A percentile compares a stretch with the other conserved stretches of the same genome.
Evolutionary conservation across 2,888 invertebrate species (phyloP).

Genomic region (Megastigmus dorsalis): DNA sequence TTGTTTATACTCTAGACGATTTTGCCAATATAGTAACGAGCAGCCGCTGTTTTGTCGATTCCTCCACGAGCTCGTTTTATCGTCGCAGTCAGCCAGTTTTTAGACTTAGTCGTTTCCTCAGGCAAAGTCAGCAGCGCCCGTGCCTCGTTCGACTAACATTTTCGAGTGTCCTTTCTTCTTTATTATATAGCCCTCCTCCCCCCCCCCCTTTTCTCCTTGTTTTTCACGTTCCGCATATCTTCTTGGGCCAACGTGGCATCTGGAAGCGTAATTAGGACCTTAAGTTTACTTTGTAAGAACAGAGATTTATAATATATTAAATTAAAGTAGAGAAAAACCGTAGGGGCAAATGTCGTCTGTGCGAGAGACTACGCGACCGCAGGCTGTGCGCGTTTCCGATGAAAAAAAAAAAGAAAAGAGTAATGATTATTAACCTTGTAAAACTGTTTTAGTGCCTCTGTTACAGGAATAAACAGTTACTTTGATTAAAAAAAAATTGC

Average conservation of each 20-base stretch:
- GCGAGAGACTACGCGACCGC: slow-evolving; percentile 49
- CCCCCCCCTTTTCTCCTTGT: not conserved
- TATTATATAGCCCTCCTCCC: too few species aligned
- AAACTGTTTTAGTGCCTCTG: slow-evolving; percentile 23
- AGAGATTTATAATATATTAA: slow-evolving; percentile 52
- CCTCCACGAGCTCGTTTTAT: slow-evolving; percentile 3
- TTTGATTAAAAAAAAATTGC: slow-evolving; percentile 10
- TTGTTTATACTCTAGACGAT: too few species aligned
- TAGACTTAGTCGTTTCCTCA: slow-evolving; percentile 41
- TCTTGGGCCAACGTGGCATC: slow-evolving; percentile 45
- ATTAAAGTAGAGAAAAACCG: slow-evolving; percentile 23
- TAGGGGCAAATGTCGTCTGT: slow-evolving; percentile 37
- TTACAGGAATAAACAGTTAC: slow-evolving; percentile 5
- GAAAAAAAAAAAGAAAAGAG: slow-evolving; percentile 12
- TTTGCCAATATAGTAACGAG: slow-evolving; percentile 11
- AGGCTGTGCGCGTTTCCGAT: slow-evolving; percentile 50
- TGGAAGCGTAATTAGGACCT: slow-evolving; percentile 40
- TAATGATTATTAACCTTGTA: not conserved
- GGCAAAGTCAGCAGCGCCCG: slow-evolving; percentile 35
- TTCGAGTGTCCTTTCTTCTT: not conserved
- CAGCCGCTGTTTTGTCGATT: slow-evolving; percentile 2
- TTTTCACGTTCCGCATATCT: slow-evolving; percentile 26
- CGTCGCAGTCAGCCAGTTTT: slow-evolving; percentile 45
- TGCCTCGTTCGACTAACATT: not conserved
- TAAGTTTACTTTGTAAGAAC: slow-evolving; percentile 48